Conservation (phyloP, 2,797 vertebrate species). For the Streptopelia turtur region DNA sequence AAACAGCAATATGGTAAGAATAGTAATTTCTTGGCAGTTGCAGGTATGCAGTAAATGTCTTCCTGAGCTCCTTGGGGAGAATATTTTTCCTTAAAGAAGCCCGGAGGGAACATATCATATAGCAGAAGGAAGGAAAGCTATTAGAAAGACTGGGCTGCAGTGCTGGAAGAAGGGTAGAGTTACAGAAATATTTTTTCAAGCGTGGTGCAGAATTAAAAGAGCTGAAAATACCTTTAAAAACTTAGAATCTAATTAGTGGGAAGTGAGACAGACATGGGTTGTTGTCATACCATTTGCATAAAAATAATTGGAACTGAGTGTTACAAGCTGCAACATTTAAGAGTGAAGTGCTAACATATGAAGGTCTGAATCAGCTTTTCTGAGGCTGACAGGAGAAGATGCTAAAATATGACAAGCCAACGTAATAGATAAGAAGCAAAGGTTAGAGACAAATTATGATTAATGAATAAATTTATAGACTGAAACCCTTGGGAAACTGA, state of each 20-base stretch:
- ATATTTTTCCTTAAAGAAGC: conserved; percentile 35
- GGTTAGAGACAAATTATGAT: not conserved
- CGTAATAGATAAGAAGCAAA: conserved; percentile 3
- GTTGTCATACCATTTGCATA: conserved; percentile 39
- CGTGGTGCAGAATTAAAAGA: not conserved
- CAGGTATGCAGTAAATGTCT: conserved; percentile 38
- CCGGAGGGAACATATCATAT: conserved; percentile 21
- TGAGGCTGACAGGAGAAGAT: not conserved
- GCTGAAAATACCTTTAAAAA: not conserved
- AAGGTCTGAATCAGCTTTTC: not conserved
- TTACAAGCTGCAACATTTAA: conserved; percentile 4
- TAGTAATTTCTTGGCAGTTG: conserved; percentile 40
- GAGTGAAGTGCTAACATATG: not conserved
- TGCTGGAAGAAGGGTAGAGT: not conserved
- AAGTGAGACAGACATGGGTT: not conserved
- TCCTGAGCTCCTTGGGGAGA: conserved; percentile 11
- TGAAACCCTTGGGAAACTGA: not conserved
- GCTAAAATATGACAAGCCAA: not conserved
- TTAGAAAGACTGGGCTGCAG: not conserved
- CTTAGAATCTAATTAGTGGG: not conserved
- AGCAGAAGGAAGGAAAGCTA: conserved; percentile 23
- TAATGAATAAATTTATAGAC: conserved; percentile 31
- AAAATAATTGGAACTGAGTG: conserved; percentile 43
- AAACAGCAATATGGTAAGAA: conserved; percentile 24
- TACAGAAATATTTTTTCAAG: conserved; percentile 12